Conservation (phyloP, 2,888 invertebrate genomes). For the Congeria kusceri region DNA sequence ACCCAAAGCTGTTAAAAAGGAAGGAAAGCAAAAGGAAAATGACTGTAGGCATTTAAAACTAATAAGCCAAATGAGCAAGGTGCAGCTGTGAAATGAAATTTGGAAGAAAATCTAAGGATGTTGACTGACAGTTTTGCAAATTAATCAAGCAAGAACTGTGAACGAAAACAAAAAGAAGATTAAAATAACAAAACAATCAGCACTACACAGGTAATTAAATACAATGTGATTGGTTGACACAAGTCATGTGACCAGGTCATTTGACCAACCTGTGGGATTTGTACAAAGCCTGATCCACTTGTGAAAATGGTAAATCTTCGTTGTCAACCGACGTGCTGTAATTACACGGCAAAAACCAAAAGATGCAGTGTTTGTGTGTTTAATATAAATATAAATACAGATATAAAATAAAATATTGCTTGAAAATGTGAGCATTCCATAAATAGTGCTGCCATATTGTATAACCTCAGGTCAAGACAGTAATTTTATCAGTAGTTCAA, state of each 20-base stretch:
- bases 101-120: not conserved
- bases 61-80: not conserved
- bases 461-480: too few relatives aligned
- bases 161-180: not conserved
- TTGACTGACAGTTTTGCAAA: not conserved
- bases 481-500: too few relatives aligned
- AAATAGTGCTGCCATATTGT: too few relatives aligned
- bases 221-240: constrained; percentile 34
- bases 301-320: constrained; percentile 87
- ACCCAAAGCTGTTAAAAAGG: not conserved
- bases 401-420: too few relatives aligned
- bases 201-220: constrained; percentile 11
- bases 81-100: not conserved
- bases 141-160: too few relatives aligned
- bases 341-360: constrained; percentile 62
- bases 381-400: too few relatives aligned
- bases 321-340: constrained; percentile 85
- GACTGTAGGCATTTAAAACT: not conserved
- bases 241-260: constrained; percentile 31
- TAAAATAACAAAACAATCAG: constrained; percentile 10
- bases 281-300: constrained; percentile 85
- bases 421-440: too few relatives aligned
- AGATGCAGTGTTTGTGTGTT: not conserved
- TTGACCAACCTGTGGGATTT: constrained; percentile 77
- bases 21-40: not conserved